These are phyloP conservation scores for Reticulitermes lucifugus DNA, from an alignment of 2,888 invertebrate species.

Conservation along the genomic window DNA sequence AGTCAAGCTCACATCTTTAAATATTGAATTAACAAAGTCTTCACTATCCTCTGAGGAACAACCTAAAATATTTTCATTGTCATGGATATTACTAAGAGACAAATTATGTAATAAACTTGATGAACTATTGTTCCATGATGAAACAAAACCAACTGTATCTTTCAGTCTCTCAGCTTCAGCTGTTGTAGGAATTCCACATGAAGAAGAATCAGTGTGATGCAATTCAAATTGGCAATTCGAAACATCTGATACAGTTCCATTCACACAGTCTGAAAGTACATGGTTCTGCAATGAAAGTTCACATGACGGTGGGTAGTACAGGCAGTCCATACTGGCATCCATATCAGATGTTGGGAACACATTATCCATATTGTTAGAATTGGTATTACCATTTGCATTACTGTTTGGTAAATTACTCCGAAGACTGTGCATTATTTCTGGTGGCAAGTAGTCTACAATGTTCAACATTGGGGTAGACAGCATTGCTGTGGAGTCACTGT, in stretches of 20 bases:
- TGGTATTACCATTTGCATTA: not conserved
- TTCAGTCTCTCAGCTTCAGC: not conserved
- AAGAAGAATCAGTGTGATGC: not conserved
- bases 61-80: not conserved
- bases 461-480: conserved; percentile 26
- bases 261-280: conserved; percentile 7
- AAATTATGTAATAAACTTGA: not conserved
- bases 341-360: not conserved
- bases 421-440: conserved; percentile 16
- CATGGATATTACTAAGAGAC: not conserved
- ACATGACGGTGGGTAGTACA: conserved; percentile 20
- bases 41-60: conserved; percentile 14
- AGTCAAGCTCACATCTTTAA: not conserved
- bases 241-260: not conserved
- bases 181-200: not conserved
- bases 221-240: conserved; percentile 16
- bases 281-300: conserved; percentile 6
- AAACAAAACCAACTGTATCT: conserved; percentile 8
- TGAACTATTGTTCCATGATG: not conserved
- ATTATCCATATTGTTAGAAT: not conserved
- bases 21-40: conserved; percentile 16
- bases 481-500: not conserved
- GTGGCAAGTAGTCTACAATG: conserved; percentile 31
- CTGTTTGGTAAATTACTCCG: not conserved
- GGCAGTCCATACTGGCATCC: conserved; percentile 14